Conservation (phyloP, 2,797 vertebrate genomes). For the Meda fulgida region DNA sequence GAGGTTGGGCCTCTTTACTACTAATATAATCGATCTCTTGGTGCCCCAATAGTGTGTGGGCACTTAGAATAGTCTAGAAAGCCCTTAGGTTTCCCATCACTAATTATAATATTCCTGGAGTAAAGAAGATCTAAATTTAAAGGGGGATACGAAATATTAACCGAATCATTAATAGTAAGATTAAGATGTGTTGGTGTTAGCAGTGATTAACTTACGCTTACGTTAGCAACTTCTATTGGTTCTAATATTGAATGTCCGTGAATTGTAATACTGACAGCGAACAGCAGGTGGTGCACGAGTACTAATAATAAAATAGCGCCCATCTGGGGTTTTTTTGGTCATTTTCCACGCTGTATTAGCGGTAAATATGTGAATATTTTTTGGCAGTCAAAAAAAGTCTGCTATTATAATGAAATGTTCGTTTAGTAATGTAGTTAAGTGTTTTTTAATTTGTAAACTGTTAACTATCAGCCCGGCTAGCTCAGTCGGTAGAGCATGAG, state of each 20-base stretch:
- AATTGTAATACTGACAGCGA: constrained; percentile 34
- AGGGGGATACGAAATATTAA: not conserved
- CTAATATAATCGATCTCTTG: no score
- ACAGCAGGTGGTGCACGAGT: constrained; percentile 11
- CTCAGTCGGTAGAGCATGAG: constrained; percentile 86
- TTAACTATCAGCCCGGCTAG: constrained; percentile 74
- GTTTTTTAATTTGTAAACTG: accelerated
- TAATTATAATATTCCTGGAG: not conserved
- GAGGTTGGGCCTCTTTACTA: no score
- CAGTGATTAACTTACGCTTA: not conserved
- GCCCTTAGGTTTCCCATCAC: no score
- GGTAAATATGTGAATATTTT: no score
- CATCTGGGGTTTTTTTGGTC: not conserved
- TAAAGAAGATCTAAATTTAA: not conserved
- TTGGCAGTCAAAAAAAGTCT: not conserved
- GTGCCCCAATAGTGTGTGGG: no score
- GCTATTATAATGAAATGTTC: accelerated
- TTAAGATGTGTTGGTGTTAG: not conserved
- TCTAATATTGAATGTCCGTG: not conserved
- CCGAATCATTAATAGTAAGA: no score
- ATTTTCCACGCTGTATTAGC: not conserved
- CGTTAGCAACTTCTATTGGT: not conserved
- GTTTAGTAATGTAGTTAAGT: accelerated
- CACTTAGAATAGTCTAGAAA: no score
- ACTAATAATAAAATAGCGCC: not conserved